Evolutionary conservation across 2,888 invertebrate species (phyloP), one percentile per base, ranked within the genome.

Genomic region (Cryptocheilus praepositus): DNA sequence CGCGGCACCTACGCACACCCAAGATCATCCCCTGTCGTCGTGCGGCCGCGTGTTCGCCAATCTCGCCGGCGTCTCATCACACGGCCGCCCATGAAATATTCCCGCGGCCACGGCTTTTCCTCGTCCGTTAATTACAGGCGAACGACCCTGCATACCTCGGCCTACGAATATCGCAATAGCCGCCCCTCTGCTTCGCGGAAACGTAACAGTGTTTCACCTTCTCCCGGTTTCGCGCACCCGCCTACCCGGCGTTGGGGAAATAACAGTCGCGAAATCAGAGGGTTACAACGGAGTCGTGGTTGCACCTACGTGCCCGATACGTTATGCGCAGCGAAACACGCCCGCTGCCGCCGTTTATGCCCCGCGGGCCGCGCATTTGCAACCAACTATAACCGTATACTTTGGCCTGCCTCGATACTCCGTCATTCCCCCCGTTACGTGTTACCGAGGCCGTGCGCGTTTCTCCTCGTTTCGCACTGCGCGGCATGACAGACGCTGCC

Each of bases 351-450:
- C 52, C 59, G 59, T 57, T 63, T 59, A 54, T 36, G 36, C 36
- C 36, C 55, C 57, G 54, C 54, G 54, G 53, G 28, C 56, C 57
- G 56, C 60, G 67, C 62, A 52, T 57, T 55, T 60, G 57, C 67
- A 45, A 57, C 19, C 36, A 36, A 36, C 36, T 59, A 66, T 60
- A 70, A 67, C 59, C 59, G 66, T 66, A 60, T 63, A 67, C 62
- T 62, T 62, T 59, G 52, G 22, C 25, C 52, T 28, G 25, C 60
- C 36, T 61, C 62, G 57, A 61, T 62, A 57, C 62, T 69, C 62
- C 22, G 28, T 61, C 54, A 65, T 60, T 65, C 54, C 57, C 54
- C 54, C 46, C 43, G 57, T 61, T 61, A 36, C 13, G 36, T 36
- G 11, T 36, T 36, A 36, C 49, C n/a, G 8, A 16, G 49, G 49